Conservation (phyloP, 1,140 invertebrate species). For the Drosophila novamexicana region DNA sequence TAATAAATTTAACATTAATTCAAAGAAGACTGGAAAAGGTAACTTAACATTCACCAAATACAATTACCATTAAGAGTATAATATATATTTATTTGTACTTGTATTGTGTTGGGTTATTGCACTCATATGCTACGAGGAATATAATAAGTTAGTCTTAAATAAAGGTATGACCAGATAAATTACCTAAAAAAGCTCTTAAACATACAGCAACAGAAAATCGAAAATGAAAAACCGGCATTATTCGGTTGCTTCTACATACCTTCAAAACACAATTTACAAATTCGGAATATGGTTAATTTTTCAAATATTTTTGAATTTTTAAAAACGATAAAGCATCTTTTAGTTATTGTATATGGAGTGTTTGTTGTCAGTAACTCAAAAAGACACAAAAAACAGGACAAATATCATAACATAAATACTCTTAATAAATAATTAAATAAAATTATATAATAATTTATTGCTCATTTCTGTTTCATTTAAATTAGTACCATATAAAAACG, state of each 20-base stretch:
- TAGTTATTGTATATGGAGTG: not conserved
- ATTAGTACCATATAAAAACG: conserved; percentile 19
- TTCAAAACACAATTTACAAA: not conserved
- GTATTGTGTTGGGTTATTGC: too few relatives aligned
- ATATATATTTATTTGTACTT: too few relatives aligned
- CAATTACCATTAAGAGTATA: too few relatives aligned
- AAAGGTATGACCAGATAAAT: not conserved
- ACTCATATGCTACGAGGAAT: not conserved
- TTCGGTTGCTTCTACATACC: not conserved
- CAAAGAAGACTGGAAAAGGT: too few relatives aligned
- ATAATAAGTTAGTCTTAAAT: not conserved
- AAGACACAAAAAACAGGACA: not conserved
- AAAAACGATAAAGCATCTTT: not conserved
- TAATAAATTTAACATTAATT: too few relatives aligned
- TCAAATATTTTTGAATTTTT: not conserved
- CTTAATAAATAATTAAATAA: not conserved
- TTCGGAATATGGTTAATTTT: not conserved
- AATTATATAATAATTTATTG: conserved; percentile 51
- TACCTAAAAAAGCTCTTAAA: not conserved
- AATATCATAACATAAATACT: not conserved
- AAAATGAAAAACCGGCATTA: not conserved
- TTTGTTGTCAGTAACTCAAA: not conserved
- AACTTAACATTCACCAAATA: too few relatives aligned
- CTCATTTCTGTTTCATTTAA: conserved; percentile 24
- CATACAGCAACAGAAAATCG: not conserved